Conservation (phyloP, 2,113 vertebrate genomes). For the Butorides virescens region DNA sequence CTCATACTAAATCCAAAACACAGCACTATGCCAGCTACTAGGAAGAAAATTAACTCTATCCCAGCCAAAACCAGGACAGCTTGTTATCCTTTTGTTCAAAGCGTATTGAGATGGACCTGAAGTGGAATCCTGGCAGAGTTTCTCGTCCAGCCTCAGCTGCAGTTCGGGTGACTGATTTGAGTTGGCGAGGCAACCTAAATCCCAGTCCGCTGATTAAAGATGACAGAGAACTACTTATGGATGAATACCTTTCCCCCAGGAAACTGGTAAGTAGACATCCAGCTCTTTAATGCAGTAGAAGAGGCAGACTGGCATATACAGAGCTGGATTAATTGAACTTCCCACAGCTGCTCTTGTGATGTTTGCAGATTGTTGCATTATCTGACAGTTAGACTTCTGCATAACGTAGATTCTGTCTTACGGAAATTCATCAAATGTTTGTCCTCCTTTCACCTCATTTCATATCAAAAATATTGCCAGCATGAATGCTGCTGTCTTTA, state of each 20-base stretch:
- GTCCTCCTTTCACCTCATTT: slow-evolving; percentile 20
- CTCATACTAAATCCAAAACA: too few relatives aligned
- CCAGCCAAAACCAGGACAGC: too few relatives aligned
- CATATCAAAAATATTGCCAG: not conserved
- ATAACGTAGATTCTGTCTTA: not conserved
- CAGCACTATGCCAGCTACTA: too few relatives aligned
- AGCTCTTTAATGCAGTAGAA: slow-evolving; percentile 3
- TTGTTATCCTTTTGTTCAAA: slow-evolving; percentile 35
- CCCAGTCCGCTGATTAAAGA: slow-evolving; percentile 70
- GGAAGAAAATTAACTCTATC: too few relatives aligned
- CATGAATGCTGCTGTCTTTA: not conserved
- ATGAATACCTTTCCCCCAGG: slow-evolving; percentile 78
- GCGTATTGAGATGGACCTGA: slow-evolving; percentile 55
- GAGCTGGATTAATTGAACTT: not conserved
- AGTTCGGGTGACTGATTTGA: slow-evolving; percentile 77
- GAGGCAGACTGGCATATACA: not conserved
- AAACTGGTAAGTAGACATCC: slow-evolving; percentile 79
- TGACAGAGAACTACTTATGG: slow-evolving; percentile 52
- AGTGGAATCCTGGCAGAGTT: slow-evolving; percentile 4
- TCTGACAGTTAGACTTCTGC: not conserved
- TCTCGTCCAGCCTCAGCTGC: slow-evolving; percentile 61
- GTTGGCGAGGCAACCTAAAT: slow-evolving; percentile 75
- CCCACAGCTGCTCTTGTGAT: not conserved
- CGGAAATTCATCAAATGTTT: not conserved
- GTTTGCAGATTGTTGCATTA: not conserved